phyloP scores from a whole-genome alignment of 2,797 vertebrate genomes.

The Sarcoramphus papa region DNA sequence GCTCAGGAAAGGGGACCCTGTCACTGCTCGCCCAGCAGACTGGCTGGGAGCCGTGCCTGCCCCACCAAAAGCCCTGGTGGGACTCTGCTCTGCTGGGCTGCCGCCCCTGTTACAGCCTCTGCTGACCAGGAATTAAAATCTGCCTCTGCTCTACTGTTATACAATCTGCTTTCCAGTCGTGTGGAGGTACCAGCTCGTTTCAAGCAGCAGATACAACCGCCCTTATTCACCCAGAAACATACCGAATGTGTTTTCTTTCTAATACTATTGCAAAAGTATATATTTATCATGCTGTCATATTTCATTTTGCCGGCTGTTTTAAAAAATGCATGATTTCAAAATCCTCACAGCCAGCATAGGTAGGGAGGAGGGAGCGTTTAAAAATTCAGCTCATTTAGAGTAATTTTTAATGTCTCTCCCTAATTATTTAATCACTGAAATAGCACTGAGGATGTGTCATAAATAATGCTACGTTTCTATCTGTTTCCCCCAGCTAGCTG shows the following conservation, averaged over 20 bases:
- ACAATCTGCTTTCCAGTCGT: too few species aligned
- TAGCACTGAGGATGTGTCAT: constrained; percentile 7
- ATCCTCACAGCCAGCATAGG: background rate
- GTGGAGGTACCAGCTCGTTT: background rate
- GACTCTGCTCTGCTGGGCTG: background rate
- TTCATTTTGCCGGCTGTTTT: background rate
- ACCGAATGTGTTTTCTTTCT: background rate
- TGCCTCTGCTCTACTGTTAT: background rate
- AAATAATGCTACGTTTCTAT: background rate
- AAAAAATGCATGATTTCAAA: background rate
- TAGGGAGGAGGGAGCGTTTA: constrained; percentile 9
- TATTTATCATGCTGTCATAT: background rate
- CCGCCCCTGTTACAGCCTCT: background rate
- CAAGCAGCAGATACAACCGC: background rate
- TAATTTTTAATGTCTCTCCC: constrained; percentile 33
- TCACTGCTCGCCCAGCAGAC: background rate
- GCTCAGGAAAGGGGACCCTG: background rate
- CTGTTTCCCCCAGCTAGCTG: background rate
- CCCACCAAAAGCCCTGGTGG: background rate
- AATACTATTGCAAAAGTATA: background rate
- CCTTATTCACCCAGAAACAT: background rate
- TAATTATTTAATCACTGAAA: constrained; percentile 57
- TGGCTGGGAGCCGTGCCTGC: background rate
- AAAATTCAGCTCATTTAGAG: background rate
- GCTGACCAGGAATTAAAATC: background rate